These are phyloP conservation scores for Antechinus stuartii DNA, from an alignment of 2,113 vertebrate genomes.

Conservation along the genomic window DNA sequence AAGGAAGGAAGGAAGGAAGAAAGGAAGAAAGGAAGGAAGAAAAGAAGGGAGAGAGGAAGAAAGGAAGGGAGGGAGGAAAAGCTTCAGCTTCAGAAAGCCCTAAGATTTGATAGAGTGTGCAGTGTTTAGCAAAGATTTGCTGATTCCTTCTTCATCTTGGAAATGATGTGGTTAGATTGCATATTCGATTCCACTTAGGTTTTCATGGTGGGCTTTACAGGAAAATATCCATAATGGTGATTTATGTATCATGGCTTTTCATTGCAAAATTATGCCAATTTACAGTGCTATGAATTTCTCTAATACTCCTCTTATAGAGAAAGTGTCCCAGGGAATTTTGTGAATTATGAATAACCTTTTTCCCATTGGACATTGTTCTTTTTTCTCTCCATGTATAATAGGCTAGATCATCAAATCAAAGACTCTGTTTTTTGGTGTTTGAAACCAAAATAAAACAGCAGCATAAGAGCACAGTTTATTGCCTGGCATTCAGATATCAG, in stretches of 20 bases:
- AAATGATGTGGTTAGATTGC: background rate
- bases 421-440: background rate
- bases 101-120: background rate
- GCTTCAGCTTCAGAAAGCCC: background rate
- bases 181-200: constrained; percentile 35
- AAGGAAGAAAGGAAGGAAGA: background rate
- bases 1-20: no score
- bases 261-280: constrained; percentile 54
- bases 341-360: constrained; percentile 56
- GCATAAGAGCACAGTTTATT: background rate
- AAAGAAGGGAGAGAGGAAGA: fast-evolving
- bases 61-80: background rate
- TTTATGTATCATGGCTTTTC: constrained; percentile 48
- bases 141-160: background rate
- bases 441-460: background rate
- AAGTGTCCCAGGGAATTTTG: constrained; percentile 40
- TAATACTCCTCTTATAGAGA: constrained; percentile 2
- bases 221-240: constrained; percentile 27
- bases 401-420: background rate
- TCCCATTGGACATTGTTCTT: background rate
- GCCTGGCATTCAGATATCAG: background rate
- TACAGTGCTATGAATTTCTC: constrained; percentile 34
- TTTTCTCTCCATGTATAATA: background rate
- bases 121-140: background rate
- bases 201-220: constrained; percentile 14